These are phyloP conservation scores for Cichladusa arquata DNA, from an alignment of 2,113 vertebrate genomes.

Conservation along the genomic window DNA sequence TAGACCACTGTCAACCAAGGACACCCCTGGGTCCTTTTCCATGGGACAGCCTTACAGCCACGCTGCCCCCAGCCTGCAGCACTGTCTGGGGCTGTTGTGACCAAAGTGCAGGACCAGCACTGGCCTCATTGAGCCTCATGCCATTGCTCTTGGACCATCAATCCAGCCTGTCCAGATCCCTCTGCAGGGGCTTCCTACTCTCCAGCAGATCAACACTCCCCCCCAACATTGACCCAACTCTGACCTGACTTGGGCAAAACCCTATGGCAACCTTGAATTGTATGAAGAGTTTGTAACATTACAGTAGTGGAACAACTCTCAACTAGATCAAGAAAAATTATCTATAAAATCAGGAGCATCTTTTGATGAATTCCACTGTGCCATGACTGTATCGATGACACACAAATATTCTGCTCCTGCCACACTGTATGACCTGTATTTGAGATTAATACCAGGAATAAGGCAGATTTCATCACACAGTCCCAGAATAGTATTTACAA, in stretches of 20 bases:
- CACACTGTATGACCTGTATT: neutral
- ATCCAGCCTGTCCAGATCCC: neutral
- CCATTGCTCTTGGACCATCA: fast-evolving
- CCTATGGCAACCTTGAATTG: neutral
- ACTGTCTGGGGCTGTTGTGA: neutral
- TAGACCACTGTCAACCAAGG: neutral
- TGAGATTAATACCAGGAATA: neutral
- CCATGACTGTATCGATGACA: neutral
- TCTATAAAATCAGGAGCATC: neutral
- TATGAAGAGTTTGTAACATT: neutral
- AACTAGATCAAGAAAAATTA: neutral
- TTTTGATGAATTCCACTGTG: neutral
- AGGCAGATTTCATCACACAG: neutral
- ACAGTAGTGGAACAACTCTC: neutral
- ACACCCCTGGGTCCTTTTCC: neutral
- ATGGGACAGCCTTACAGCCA: neutral
- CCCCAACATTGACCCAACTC: neutral
- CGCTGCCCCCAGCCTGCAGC: neutral
- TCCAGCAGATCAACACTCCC: neutral
- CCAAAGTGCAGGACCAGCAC: fast-evolving
- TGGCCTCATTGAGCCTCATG: neutral
- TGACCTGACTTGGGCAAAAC: neutral
- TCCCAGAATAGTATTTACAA: neutral
- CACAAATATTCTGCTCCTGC: neutral
- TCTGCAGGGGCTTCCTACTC: neutral